A percentile compares a stretch with the other conserved stretches of the same genome.
Evolutionary conservation across 1,140 invertebrate species (phyloP).

Genomic region (Harpegnathos saltator): DNA sequence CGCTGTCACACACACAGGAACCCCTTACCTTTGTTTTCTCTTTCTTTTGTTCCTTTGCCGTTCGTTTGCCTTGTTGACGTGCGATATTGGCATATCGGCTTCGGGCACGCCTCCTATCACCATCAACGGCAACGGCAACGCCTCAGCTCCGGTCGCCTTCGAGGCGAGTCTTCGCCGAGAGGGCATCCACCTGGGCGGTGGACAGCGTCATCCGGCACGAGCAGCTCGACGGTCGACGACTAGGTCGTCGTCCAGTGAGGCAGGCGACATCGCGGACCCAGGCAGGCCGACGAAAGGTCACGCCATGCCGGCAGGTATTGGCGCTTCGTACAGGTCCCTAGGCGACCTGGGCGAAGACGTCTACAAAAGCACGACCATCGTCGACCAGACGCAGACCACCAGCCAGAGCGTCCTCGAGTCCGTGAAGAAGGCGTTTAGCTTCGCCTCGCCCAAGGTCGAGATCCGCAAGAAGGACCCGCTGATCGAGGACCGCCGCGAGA

Average conservation of each 20-base stretch:
- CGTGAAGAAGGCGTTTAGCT: constrained; percentile 89
- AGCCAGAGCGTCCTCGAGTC: constrained; percentile 87
- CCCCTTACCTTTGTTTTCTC: constrained; percentile 72
- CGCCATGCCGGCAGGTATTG: constrained; percentile 87
- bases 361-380: constrained; percentile 88
- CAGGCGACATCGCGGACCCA: constrained; percentile 64
- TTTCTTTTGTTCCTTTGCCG: constrained; percentile 78
- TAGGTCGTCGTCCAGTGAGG: constrained; percentile 49
- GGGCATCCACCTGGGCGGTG: constrained; percentile 58
- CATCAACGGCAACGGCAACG: constrained; percentile 49
- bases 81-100: constrained; percentile 82
- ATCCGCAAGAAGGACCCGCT: constrained; percentile 86
- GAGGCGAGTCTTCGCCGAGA: constrained; percentile 33
- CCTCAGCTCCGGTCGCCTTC: constrained; percentile 53
- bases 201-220: constrained; percentile 52
- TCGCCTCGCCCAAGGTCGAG: constrained; percentile 84
- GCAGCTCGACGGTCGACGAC: constrained; percentile 33
- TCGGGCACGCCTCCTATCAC: constrained; percentile 76
- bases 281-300: constrained; percentile 62
- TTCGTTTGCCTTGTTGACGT: constrained; percentile 83
- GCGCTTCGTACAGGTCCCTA: constrained; percentile 89
- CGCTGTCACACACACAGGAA: constrained; percentile 27
- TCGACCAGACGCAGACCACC: constrained; percentile 86
- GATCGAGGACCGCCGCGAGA: constrained; percentile 85
- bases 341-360: constrained; percentile 87